Base-by-base conservation (phyloP, 2,113 vertebrate species). In the Sterna hirundo region DNA sequence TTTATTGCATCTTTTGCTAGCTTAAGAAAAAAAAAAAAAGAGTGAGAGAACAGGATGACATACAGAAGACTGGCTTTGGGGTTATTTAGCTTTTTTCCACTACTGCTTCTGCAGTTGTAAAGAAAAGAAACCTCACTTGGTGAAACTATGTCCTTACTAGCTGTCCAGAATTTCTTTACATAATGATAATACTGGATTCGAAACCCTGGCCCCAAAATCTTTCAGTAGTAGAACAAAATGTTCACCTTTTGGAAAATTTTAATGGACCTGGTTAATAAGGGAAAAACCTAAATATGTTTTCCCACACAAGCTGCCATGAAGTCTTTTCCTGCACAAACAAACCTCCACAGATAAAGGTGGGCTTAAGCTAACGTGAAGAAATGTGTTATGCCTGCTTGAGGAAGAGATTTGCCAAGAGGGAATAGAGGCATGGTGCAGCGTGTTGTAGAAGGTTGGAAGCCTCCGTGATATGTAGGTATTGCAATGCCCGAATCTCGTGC, bases 111-210 rank as follows among this genome's bases (percentile, higher is more conserved):
- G 58, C 75, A 47, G 4, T 88, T 86, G 52, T 47, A 90, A 58
- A 60, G 84, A 71, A 94, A 94, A 94, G 83, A 96, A 84, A 72
- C 70, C 42, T 95, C 38, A 10, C 58, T 86, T 55, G 27, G 58
- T 81, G 64, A 79, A 88, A 71, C 83, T 29, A 23, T 79, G 22
- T 4, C 94, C 94, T 95, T 76, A 46, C 38, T 76, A 91, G 60
- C 25, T 80, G 26, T 74, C 94, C 83, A n/a, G 54, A 84, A 65
- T 65, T 74, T 61, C 27, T 75, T 93, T 88, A n/a, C 12, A 3
- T 76, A 52, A 20, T 14, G 18, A 20, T 76, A 69, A 76, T 0
- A 1, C 38, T 38, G 38, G 5, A 25, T 91, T 69, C 90, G 46
- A 79, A 87, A 69, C 26, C 22, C 22, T 61, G 22, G 5, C 36